Percentiles rank a stretch among this genome's conserved stretches.
Conservation (phyloP, 2,888 invertebrate species). For the Drosophila lutescens region DNA sequence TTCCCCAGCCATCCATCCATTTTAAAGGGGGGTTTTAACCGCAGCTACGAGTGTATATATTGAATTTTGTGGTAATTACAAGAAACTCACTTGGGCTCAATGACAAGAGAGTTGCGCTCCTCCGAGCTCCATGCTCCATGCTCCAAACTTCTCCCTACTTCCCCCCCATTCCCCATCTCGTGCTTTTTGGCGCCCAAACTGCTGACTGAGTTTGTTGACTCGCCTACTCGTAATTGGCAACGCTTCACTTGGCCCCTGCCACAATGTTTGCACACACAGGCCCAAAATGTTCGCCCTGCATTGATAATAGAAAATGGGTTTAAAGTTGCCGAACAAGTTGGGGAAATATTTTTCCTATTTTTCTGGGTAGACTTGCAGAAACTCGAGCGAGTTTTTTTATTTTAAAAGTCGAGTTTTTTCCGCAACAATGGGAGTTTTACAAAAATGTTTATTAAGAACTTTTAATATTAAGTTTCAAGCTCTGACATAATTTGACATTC, state of each 20-base stretch:
- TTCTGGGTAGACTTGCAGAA: constrained; percentile 1
- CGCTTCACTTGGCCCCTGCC: constrained; percentile 34
- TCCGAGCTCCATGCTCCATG: not conserved
- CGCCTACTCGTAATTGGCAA: constrained; percentile 65
- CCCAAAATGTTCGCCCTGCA: constrained; percentile 17
- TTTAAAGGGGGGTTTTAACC: constrained; percentile 6
- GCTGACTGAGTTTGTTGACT: constrained; percentile 74
- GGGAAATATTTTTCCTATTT: constrained; percentile 12
- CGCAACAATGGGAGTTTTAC: not conserved
- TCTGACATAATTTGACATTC: not conserved
- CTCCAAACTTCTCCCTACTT: not conserved
- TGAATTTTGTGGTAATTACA: constrained; percentile 79
- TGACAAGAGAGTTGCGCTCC: constrained; percentile 40
- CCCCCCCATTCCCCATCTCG: not conserved
- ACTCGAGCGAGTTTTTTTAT: not conserved
- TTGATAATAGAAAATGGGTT: constrained; percentile 42
- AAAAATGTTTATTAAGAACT: not conserved
- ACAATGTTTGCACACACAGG: constrained; percentile 37
- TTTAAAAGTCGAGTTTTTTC: not conserved
- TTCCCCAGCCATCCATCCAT: constrained; percentile 1
- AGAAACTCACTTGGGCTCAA: constrained; percentile 75
- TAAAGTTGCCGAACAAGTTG: constrained; percentile 31
- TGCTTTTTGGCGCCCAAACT: constrained; percentile 62
- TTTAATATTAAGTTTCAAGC: not conserved
- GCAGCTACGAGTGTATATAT: constrained; percentile 58